Evolutionary conservation across 2,888 invertebrate genomes (phyloP), one percentile per base, ranked within the genome.

Genomic region (Oxyscelio sp.): DNA sequence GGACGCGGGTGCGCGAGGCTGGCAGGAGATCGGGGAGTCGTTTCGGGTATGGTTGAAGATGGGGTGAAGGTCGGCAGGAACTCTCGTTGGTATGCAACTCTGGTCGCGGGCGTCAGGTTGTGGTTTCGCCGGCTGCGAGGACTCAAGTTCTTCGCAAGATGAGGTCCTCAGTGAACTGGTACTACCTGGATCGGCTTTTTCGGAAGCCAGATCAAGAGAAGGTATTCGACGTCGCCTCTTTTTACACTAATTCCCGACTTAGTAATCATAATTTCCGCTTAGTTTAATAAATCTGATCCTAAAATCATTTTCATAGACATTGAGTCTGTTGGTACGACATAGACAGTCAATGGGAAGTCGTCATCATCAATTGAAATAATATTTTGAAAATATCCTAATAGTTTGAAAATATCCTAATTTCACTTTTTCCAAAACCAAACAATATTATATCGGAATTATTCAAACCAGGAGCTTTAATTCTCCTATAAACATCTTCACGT

Each of bases 251-350:
- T 50, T 27, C 73, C 80, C 4, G 34, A 34, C 31, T 58, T 15
- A 17, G 15, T 27, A 9, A 73, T 56, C 2, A 24, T 21, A 6
- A 80, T n/a, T 73, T 73, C 71, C 5, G 65, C 65, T 15, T 59
- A 73, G 38, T 52, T 19, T 8, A 80, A 27, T 1, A 73, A 48
- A 31, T 80, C 66, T 48, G 54, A 11, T 22, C 66, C 73, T 19
- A 73, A 45, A 4, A 58, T 48, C 48, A 48, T 50, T 9, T 48
- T 50, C 50, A 73, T 11, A 17, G 27, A 13, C 66, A 73, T 73
- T 4, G 15, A 34, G 11, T 73, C 43, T 48, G 21, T 50, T 15
- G 73, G 59, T 22, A 80, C 66, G 22, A 80, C 66, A 59, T 73
- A 68, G 17, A 71, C 54, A 70, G 70, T 70, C 31, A 40, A 54